Evolutionary conservation across 2,113 vertebrate genomes (phyloP), one percentile per base, ranked within the genome.

Genomic region (Okapia johnstoni): DNA sequence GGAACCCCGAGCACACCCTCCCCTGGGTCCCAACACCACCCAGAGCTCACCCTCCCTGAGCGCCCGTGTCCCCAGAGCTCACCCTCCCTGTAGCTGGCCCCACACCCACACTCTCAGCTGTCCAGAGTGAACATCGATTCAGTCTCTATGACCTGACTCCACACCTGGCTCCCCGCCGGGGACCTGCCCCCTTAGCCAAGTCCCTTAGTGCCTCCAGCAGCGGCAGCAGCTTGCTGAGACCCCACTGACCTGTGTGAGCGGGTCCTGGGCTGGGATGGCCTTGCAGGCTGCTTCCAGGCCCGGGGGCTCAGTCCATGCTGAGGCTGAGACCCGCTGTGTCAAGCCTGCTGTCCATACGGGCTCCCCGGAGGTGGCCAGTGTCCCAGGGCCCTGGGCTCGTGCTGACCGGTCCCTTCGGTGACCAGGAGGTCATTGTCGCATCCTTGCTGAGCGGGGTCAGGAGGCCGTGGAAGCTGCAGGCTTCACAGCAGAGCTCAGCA

Each of bases 331-430:
- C 19, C 48, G 0, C 30, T 6, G 4, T 3, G 63, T 43, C n/a
- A 5, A 8, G 48, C 25, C 13, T 1, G 3, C 14, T 36, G n/a
- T n/a, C 21, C 8, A 13, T 2, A 0, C 30, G 8, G 17, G 58
- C 23, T 30, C 30, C 6, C 60, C 11, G 0, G n/a, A 23, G 2
- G 11, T 7, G 0, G 2, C 57, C 11, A 2, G 48, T 19, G 0
- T 33, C 48, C 2, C 13, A 46, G 48, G 48, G 7, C 12, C 13
- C 26, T 0, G 4, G 13, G 40, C 57, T 58, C 50, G 10, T 0
- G 3, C 40, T 2, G 19, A 5, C 5, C 19, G 13, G 40, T 17
- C 16, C 7, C 33, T 50, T 36, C 0, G 3, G 19, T 5, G 43
- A 40, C 58, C 89, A 60, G 40, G 48, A 30, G 50, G 40, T 43